Evolutionary conservation across 2,113 vertebrate species (phyloP).

Genomic region (Riparia riparia): DNA sequence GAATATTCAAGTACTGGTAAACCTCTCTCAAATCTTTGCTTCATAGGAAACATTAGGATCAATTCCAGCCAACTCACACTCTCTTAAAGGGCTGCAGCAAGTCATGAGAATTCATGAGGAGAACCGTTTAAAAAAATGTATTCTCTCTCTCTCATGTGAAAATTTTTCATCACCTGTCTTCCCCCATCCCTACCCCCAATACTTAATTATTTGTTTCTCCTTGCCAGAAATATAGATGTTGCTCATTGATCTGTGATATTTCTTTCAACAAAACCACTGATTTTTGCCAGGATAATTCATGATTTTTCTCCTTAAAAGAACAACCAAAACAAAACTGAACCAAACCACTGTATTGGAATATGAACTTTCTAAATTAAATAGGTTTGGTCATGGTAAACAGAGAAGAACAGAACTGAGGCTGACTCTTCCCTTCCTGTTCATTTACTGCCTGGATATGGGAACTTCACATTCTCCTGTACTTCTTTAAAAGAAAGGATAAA

Average conservation of each 20-base stretch:
- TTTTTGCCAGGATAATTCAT: background rate
- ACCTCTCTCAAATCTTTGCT: background rate
- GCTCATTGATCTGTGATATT: background rate
- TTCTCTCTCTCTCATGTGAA: background rate
- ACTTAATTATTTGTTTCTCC: background rate
- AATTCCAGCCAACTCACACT: background rate
- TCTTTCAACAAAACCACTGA: background rate
- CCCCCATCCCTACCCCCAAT: fast-evolving
- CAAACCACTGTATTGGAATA: background rate
- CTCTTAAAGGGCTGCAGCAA: background rate
- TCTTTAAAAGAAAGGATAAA: slow-evolving; percentile 53
- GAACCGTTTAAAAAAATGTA: background rate
- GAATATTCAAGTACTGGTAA: background rate
- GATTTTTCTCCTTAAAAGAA: background rate
- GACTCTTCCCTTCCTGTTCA: background rate
- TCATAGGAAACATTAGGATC: slow-evolving; percentile 5
- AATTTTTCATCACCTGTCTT: background rate
- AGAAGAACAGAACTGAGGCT: background rate
- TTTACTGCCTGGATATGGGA: background rate
- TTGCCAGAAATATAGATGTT: background rate
- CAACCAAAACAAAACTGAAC: background rate
- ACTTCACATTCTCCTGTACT: background rate
- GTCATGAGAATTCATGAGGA: background rate
- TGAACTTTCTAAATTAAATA: background rate
- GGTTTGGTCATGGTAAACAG: background rate